Evolutionary conservation across 2,888 invertebrate species (phyloP).

Genomic region (Ochropleura plecta): DNA sequence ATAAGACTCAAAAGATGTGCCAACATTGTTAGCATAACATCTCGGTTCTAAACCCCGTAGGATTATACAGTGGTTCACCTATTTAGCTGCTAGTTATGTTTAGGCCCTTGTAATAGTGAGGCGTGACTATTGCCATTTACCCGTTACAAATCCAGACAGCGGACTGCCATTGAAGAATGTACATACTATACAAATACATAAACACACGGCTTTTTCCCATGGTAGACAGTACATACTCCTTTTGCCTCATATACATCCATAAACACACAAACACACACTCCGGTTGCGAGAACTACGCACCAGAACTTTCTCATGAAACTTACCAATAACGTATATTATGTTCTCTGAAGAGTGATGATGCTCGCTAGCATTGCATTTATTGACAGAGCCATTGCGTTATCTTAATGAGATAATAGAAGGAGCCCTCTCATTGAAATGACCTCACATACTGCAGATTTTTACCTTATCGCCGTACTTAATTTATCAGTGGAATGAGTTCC

Average conservation of each 20-base stretch:
- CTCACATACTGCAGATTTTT: constrained; percentile 31
- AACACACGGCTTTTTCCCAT: too few species aligned
- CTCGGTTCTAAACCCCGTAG: not conserved
- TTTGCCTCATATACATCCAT: too few species aligned
- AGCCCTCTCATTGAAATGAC: constrained; percentile 33
- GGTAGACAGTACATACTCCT: too few species aligned
- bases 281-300: too few species aligned
- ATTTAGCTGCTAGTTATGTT: not conserved
- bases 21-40: not conserved
- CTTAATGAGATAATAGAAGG: constrained; percentile 48
- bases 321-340: too few species aligned
- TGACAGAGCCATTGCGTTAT: constrained; percentile 56
- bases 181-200: too few species aligned
- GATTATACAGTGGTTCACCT: not conserved
- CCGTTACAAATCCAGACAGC: too few species aligned
- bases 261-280: too few species aligned
- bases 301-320: too few species aligned
- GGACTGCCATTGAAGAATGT: too few species aligned
- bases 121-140: too few species aligned
- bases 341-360: not conserved
- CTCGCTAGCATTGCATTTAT: constrained; percentile 50
- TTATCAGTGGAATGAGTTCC: constrained; percentile 32
- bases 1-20: constrained; percentile 44
- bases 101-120: not conserved
- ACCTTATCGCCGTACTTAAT: constrained; percentile 13